A percentile compares a stretch with the other conserved stretches of the same genome.
Conservation (phyloP, 64 coral and sea anemone genomes). For the Orbicella faveolata region DNA sequence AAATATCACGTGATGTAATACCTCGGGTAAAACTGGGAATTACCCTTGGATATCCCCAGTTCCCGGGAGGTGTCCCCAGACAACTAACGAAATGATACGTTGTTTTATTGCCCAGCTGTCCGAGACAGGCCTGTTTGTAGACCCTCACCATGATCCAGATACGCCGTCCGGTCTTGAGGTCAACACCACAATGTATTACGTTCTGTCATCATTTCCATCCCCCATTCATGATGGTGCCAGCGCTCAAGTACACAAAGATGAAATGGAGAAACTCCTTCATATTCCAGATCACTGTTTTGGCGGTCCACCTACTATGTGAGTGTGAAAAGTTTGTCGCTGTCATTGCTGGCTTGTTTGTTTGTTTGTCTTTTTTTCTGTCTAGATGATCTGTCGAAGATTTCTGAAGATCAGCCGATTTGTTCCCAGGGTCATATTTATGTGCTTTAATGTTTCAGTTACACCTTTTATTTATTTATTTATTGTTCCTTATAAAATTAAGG, state of each 20-base stretch:
- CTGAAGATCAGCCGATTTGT: no score
- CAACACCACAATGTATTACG: slow-evolving; percentile 93
- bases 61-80: no score
- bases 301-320: slow-evolving; percentile 95
- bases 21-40: no score
- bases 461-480: no score
- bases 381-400: background rate
- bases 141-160: slow-evolving; percentile 81
- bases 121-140: slow-evolving; percentile 90
- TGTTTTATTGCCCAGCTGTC: slow-evolving; percentile 59
- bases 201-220: slow-evolving; percentile 79
- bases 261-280: slow-evolving; percentile 73
- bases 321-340: background rate
- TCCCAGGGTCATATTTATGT: no score
- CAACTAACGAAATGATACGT: background rate
- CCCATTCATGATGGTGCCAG: slow-evolving; percentile 18
- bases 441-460: no score
- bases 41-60: no score
- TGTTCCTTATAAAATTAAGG: no score
- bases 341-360: no score
- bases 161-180: slow-evolving; percentile 91
- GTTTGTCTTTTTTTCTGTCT: background rate
- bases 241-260: slow-evolving; percentile 27
- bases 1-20: no score
- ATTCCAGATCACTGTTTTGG: slow-evolving; percentile 93